Percentiles rank a stretch among this genome's conserved stretches.
Evolutionary conservation across 2,797 vertebrate species (phyloP).

Genomic region (Harpagifer antarcticus): DNA sequence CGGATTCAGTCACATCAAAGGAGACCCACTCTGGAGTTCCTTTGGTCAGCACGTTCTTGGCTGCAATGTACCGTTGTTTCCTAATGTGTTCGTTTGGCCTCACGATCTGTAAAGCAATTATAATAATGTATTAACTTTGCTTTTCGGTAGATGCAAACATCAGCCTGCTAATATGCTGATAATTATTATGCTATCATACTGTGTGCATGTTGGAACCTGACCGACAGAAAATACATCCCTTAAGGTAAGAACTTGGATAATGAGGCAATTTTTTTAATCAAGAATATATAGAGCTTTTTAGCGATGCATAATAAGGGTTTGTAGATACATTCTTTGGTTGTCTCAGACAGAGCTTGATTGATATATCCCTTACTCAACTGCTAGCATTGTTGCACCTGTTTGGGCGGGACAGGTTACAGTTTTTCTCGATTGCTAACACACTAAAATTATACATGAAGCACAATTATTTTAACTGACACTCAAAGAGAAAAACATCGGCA

Average conservation of each 20-base stretch:
- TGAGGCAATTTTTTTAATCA: neutral
- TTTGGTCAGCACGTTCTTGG: slow-evolving; percentile 91
- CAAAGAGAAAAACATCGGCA: too few species aligned
- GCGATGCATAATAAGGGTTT: neutral
- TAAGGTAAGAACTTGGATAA: neutral
- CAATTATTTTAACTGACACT: too few species aligned
- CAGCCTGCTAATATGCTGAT: neutral
- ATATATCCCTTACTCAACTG: neutral
- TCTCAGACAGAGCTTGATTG: neutral
- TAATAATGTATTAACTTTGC: neutral
- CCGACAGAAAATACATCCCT: neutral
- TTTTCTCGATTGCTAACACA: too few species aligned
- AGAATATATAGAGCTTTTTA: neutral
- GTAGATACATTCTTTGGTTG: neutral
- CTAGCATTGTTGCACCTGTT: neutral
- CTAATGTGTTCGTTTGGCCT: slow-evolving; percentile 92
- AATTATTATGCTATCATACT: neutral
- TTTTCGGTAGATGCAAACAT: neutral
- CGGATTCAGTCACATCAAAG: slow-evolving; percentile 94
- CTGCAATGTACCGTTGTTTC: slow-evolving; percentile 92
- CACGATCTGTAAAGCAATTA: slow-evolving; percentile 83
- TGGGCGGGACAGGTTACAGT: neutral
- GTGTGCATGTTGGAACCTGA: neutral
- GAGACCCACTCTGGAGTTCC: slow-evolving; percentile 92
- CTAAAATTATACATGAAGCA: too few species aligned